These are phyloP conservation scores for Rallus limicola DNA, from an alignment of 2,113 vertebrate genomes.

Conservation along the genomic window DNA sequence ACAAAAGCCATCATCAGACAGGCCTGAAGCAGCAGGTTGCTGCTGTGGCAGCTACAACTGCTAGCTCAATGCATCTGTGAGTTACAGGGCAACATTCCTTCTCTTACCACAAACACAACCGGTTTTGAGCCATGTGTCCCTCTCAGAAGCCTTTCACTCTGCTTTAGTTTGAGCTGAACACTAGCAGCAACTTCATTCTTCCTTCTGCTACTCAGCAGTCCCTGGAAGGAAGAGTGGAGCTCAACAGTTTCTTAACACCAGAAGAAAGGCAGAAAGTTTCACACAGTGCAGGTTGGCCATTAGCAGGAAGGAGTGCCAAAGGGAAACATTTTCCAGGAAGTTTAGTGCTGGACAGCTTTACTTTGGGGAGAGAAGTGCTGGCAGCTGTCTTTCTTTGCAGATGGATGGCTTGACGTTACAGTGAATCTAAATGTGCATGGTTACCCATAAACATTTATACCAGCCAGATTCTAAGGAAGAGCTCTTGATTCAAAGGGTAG, in stretches of 20 bases:
- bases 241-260: neutral
- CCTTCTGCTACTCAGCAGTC: neutral
- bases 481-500: neutral
- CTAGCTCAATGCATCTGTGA: neutral
- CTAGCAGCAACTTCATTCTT: neutral
- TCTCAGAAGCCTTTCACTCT: neutral
- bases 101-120: neutral
- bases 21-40: neutral
- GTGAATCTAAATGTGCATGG: neutral
- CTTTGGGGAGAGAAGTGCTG: neutral
- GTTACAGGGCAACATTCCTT: neutral
- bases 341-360: neutral
- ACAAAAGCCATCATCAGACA: neutral
- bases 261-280: neutral
- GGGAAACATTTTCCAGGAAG: constrained; percentile 22
- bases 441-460: neutral
- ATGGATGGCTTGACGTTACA: neutral
- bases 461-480: neutral
- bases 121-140: neutral
- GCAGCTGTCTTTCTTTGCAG: neutral
- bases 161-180: neutral
- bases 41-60: neutral
- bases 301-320: neutral
- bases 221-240: neutral
- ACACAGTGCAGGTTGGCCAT: neutral